Base-by-base conservation (phyloP, 2,797 vertebrate genomes). In the Tenualosa thibaudeaui region DNA sequence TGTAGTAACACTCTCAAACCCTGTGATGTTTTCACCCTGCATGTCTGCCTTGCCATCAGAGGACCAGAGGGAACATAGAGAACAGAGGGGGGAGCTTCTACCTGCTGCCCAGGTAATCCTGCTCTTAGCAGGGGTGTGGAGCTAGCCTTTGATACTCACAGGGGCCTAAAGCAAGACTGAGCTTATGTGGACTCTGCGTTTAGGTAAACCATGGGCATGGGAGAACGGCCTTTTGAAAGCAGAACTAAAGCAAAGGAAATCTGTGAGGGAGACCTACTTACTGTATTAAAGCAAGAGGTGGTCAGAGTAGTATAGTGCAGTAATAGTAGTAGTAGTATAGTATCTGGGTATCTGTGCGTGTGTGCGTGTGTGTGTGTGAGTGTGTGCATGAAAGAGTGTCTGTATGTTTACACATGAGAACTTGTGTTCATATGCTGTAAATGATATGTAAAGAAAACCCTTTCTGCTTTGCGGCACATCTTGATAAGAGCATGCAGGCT, bases 291-390 rank as follows among this genome's bases (percentile, higher is more conserved):
- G 56, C 17, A 58, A 17, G 56, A 58, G 31, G 31, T 31, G 31
- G 31, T 31, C 31, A 31, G 31, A 31, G 31, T 31, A 31, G 31
- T 31, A 31, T 31, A 31, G 31, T 31, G 31, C 1, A 22, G 17
- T 58, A 5, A 19, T 58, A 17, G 54, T 56, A 5, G 17, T 58
- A 17, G 17, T 19, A 22, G 51, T 53, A 15, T 13, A 13, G 51
- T 53, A 1, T 13, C 10, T 53, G 51, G 86, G 89, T 93, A 93
- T 90, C 92, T 84, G 91, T 58, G 62, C 31, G 22, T 31, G 56
- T 83, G 82, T 40, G 58, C 68, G 43, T 49, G 60, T 51, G 13
- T 62, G 26, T 81, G 40, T 84, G 62, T 51, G n/a, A 53, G 6
- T 50, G 17, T 31, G 46, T 51, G 81, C 31, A 5, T 53, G 50